Evolutionary conservation across 1,140 invertebrate genomes (phyloP), one percentile per base, ranked within the genome.

Genomic region (Atopsyche davidsoni): DNA sequence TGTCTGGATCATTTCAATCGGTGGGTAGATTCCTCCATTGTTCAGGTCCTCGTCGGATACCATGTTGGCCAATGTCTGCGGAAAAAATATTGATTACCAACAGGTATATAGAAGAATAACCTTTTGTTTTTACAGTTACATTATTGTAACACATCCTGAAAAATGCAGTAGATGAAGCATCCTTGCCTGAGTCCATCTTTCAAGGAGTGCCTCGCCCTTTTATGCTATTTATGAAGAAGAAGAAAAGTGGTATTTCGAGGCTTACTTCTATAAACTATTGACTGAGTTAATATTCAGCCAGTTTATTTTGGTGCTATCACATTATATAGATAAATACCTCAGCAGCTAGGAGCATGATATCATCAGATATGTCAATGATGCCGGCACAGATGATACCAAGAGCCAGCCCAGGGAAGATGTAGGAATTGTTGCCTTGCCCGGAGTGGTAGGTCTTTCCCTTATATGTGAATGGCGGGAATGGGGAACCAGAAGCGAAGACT

Each of bases 391-490:
- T 83, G 22, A 87, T 85, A 36, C 86, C 94, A 3, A 97, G 74
- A 14, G 89, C 92, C 11, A 97, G 80, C 18, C 93, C 94, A 13
- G 94, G 94, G 77, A 97, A 97, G 60, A 96, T 95, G 70, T 96
- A 98, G 0, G 93, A 86, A 72, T 98, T 98, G 71, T 98, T 98
- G 49, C 92, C 92, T 72, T 98, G 94, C 1, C 94, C 94, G 1
- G 94, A 91, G 62, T 82, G 66, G 61, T 78, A 86, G 9, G 80
- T 84, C 60, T 86, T 82, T 0, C 87, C 89, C 58, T 74, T 74
- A 25, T 81, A 77, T 9, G 75, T 81, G 17, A 94, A 87, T 0
- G 89, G 84, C 14, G 79, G 76, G 68, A 97, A 98, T 10, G 94
- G 94, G 25, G 91, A 95, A 6, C 94, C 94, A 51, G 88, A 92